Base-by-base conservation (phyloP, 92 coral and sea anemone genomes). In the Porites lobata region DNA sequence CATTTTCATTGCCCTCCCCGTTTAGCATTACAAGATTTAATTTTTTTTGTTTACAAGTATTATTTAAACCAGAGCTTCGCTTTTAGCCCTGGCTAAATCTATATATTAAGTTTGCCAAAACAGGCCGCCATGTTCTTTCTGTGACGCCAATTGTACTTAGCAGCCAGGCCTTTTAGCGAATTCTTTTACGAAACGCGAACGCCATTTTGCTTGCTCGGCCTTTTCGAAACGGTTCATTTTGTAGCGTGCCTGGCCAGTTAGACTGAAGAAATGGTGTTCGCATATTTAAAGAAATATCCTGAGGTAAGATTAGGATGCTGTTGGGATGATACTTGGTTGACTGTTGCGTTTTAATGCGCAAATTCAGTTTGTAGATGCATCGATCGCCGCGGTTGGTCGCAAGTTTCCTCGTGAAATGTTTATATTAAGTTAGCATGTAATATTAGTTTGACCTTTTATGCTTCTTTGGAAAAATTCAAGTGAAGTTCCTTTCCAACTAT, bases 201-300 rank as follows among this genome's bases (percentile, higher is more conserved):
- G 92, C 94, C 94, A 92, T 92, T 73, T 84, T 79, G 94, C 57
- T 68, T 56, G 50, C 71, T 22, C 51, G 65, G 8, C 7, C 65
- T 84, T 74, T 70, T 57, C 69, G 72, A 77, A 80, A 81, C 47
- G 47, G 47, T 38, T 38, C 47, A 43, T 87, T 91, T 73, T 82
- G 5, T 43, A 0, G 56, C 6, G 70, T 74, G n/a, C 64, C 65
- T 11, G 19, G 22, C 24, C 63, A 19, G 13, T 59, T 69, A 63
- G 21, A 58, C 19, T 20, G 10, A 26, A 80, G 47, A 78, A 74
- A 92, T 85, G 94, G 85, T 84, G 11, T 85, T 92, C 56, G 90
- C 92, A 11, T 92, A 88, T 59, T 63, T 92, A 73, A 88, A 82
- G 52, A 92, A 90, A 80, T 89, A 72, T 81, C 92, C 92, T 67